phyloP scores from a whole-genome alignment of 2,888 invertebrate species.

The Leptopilina myrica region DNA sequence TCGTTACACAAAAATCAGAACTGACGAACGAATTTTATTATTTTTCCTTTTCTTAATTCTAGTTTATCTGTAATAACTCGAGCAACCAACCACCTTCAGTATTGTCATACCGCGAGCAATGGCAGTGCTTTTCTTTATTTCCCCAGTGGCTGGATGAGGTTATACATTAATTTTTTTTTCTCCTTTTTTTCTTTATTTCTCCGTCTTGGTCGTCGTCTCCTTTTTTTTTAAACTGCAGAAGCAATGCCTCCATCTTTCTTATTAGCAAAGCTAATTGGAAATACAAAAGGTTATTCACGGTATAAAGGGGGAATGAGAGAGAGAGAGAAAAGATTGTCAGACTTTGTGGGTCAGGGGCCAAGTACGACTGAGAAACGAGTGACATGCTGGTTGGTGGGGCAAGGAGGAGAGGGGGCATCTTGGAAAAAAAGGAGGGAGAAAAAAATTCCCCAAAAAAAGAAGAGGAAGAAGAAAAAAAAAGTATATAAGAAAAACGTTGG shows the following conservation, averaged over 20 bases:
- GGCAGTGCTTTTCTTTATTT: slow-evolving; percentile 76
- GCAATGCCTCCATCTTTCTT: slow-evolving; percentile 75
- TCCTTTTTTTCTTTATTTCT: slow-evolving; percentile 62
- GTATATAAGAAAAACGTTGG: slow-evolving; percentile 48
- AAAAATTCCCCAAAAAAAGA: slow-evolving; percentile 15
- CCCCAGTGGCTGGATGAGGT: slow-evolving; percentile 77
- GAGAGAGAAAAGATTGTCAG: slow-evolving; percentile 61
- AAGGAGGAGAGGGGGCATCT: not conserved
- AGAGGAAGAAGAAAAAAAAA: slow-evolving; percentile 21
- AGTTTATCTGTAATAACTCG: slow-evolving; percentile 50
- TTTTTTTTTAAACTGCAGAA: slow-evolving; percentile 63
- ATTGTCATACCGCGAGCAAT: slow-evolving; percentile 71
- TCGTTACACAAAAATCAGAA: not conserved
- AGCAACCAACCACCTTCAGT: slow-evolving; percentile 59
- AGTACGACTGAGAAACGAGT: slow-evolving; percentile 41
- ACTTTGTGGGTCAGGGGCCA: slow-evolving; percentile 55
- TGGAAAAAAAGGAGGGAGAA: not conserved
- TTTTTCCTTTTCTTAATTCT: slow-evolving; percentile 42
- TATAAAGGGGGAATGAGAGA: slow-evolving; percentile 55
- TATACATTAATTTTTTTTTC: slow-evolving; percentile 75
- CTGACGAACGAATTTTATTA: slow-evolving; percentile 5
- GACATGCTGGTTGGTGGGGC: no score
- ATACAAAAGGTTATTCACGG: slow-evolving; percentile 77
- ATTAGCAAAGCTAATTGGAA: slow-evolving; percentile 77
- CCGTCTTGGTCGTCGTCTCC: slow-evolving; percentile 48